These are phyloP conservation scores for Megalops atlanticus DNA, from an alignment of 2,113 vertebrate genomes.

Conservation along the genomic window DNA sequence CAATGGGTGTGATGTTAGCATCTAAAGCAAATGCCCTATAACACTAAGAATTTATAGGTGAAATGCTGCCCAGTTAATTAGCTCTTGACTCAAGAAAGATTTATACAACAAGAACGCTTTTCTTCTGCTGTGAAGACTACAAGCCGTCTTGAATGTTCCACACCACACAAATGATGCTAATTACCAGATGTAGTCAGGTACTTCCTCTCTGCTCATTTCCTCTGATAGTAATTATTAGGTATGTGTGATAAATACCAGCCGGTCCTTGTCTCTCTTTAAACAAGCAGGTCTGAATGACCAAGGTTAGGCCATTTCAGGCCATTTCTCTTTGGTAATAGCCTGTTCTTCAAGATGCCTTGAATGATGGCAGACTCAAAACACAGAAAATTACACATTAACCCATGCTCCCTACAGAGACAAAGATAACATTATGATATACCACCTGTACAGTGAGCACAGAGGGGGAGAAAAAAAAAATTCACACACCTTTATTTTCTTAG, in stretches of 20 bases:
- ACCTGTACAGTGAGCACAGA: neutral
- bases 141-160: conserved; percentile 15
- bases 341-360: conserved; percentile 7
- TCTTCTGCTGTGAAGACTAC: conserved; percentile 21
- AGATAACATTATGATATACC: neutral
- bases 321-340: neutral
- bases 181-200: conserved; percentile 58
- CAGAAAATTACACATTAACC: conserved; percentile 1
- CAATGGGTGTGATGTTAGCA: neutral
- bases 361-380: neutral
- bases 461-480: neutral
- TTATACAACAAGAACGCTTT: conserved; percentile 51
- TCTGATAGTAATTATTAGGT: conserved; percentile 73
- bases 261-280: conserved; percentile 39
- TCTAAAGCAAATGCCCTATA: neutral
- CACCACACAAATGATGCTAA: conserved; percentile 58
- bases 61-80: conserved; percentile 53
- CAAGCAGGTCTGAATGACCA: conserved; percentile 16
- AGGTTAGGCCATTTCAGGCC: conserved; percentile 21
- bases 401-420: conserved; percentile 2
- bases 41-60: conserved; percentile 15
- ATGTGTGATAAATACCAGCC: conserved; percentile 73
- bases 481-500: conserved; percentile 13
- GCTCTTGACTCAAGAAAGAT: conserved; percentile 43
- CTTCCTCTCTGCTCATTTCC: conserved; percentile 66